phyloP scores from a whole-genome alignment of 2,113 vertebrate species.

The Stigmatopora nigra region DNA sequence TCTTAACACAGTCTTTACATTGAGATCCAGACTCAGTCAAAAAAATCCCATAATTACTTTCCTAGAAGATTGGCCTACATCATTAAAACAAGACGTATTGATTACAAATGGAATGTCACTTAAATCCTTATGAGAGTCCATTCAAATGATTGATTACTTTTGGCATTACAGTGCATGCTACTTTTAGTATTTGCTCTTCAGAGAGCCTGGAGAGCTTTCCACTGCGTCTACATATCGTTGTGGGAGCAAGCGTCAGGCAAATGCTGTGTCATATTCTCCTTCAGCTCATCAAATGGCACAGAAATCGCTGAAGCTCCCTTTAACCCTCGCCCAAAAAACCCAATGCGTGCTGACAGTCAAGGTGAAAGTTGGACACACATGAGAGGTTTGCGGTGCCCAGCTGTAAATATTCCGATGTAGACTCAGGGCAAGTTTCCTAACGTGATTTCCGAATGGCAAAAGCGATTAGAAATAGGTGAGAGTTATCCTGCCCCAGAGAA shows the following conservation, averaged over 20 bases:
- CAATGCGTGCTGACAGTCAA: constrained; percentile 34
- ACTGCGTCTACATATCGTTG: constrained; percentile 32
- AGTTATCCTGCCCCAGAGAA: constrained; percentile 45
- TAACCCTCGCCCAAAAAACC: constrained; percentile 45
- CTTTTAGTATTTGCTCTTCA: constrained; percentile 28
- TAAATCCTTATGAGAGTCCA: not conserved
- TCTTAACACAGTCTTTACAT: no score
- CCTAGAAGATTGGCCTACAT: not conserved
- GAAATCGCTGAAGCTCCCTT: constrained; percentile 49
- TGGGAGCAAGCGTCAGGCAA: constrained; percentile 28
- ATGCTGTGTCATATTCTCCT: constrained; percentile 38
- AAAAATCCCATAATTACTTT: not conserved
- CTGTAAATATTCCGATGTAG: constrained; percentile 47
- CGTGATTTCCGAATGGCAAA: constrained; percentile 25
- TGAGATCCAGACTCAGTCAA: not conserved
- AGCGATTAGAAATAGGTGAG: constrained; percentile 32
- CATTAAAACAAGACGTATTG: not conserved
- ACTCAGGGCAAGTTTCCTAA: constrained; percentile 61
- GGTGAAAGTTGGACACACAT: constrained; percentile 12
- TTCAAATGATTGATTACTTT: not conserved
- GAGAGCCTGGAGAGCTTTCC: constrained; percentile 31
- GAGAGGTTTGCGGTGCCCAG: constrained; percentile 12
- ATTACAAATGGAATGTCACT: not conserved
- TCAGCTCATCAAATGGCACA: constrained; percentile 35
- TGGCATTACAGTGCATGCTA: constrained; percentile 20